Base-by-base conservation (phyloP, 2,797 vertebrate species). In the Enoplosus armatus region DNA sequence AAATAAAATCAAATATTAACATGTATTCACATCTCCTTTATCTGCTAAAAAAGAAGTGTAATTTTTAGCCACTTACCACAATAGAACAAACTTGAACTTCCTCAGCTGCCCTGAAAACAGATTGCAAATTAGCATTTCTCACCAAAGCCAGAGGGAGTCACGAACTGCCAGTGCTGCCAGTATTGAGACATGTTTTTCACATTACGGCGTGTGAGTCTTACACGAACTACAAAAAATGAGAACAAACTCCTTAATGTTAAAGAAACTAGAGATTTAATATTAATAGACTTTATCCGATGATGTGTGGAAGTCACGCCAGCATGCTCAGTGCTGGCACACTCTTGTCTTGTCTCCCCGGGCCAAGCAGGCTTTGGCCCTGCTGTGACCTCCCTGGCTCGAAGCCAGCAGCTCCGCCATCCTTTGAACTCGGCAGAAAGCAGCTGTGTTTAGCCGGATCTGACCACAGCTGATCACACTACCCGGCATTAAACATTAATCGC, bases 221-320 rank as follows among this genome's bases (percentile, higher is more conserved):
- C 75, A 66, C 27, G 71, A 69, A 70, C 18, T 37, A 26, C 60
- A 76, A 82, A 48, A 79, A 45, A 55, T 6, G 48, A 53, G 56
- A 83, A 72, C 47, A 82, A 82, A 77, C 41, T 41, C 33, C 66
- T 47, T 20, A 75, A 73, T 69, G 65, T 71, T 72, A 59, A 72
- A 37, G 71, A 85, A 80, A 75, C 39, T 58, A 9, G 1, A 33
- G 62, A 70, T 88, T 89, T 86, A 88, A 86, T 90, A 88, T 90
- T 86, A 81, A 89, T 85, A 70, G 80, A 71, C 85, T 85, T 87
- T 71, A 71, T 37, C 8, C n/a, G 22, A 33, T 58, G 66, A 72
- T 75, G 84, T 83, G 82, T 85, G 80, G 84, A 85, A 67, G 79
- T 87, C 78, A 86, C 27, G 61, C 79, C 65, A 75, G 80, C 68